Evolutionary conservation across 2,888 invertebrate genomes (phyloP).

Genomic region (Polyommatus icarus): DNA sequence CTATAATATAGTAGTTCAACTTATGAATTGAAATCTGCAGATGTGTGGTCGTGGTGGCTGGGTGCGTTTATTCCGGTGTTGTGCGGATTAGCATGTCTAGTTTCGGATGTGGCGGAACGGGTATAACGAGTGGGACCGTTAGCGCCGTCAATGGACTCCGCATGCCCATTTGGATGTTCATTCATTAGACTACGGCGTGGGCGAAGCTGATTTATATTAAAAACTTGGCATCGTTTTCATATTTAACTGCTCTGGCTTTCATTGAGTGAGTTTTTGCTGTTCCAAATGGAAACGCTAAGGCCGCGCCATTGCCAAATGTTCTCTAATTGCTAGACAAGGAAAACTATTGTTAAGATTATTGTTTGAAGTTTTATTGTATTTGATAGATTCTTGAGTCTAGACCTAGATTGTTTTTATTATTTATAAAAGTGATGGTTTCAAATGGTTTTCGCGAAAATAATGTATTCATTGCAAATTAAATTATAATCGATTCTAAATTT

Average conservation of each 20-base stretch:
- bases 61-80: not conserved
- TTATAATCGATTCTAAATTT: not conserved
- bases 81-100: slow-evolving; percentile 9
- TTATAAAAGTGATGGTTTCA: not conserved
- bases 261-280: slow-evolving; percentile 15
- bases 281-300: not conserved
- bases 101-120: slow-evolving; percentile 18
- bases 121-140: slow-evolving; percentile 20
- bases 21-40: not conserved
- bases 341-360: not conserved
- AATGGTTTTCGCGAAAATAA: not conserved
- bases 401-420: not conserved
- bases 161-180: slow-evolving; percentile 9
- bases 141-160: slow-evolving; percentile 24
- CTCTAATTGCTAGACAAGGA: not conserved
- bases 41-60: not conserved
- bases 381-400: not conserved
- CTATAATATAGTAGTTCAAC: too few relatives aligned
- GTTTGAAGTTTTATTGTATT: not conserved
- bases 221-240: slow-evolving; percentile 14
- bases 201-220: slow-evolving; percentile 21
- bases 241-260: slow-evolving; percentile 4
- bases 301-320: slow-evolving; percentile 4
- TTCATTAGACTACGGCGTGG: slow-evolving; percentile 18
- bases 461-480: not conserved